Conservation (phyloP, 2,797 vertebrate species). For the Manis javanica region DNA sequence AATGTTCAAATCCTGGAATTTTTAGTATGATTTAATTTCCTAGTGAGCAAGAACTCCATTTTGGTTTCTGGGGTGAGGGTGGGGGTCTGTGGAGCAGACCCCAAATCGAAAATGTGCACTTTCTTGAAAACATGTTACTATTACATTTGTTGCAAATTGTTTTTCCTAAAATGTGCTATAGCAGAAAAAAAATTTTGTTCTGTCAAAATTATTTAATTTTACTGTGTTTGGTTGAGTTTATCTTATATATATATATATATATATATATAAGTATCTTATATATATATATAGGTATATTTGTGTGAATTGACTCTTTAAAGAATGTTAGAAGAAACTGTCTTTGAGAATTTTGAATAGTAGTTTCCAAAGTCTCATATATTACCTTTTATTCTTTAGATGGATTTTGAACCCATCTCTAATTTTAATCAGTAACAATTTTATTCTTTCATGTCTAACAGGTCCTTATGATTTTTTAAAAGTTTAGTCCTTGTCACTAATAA, state of each 20-base stretch:
- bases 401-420: not conserved
- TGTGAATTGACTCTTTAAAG: not conserved
- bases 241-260: not conserved
- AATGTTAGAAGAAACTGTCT: not conserved
- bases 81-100: not conserved
- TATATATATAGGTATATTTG: not conserved
- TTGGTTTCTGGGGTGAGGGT: not conserved
- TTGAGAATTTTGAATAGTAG: not conserved
- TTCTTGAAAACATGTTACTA: not conserved
- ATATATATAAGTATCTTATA: too few relatives aligned
- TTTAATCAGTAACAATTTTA: not conserved
- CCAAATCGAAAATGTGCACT: not conserved
- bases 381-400: not conserved
- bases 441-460: not conserved
- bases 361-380: not conserved
- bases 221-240: not conserved
- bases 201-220: not conserved
- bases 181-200: not conserved
- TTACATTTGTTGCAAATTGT: not conserved
- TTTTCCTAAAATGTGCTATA: not conserved
- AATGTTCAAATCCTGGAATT: not conserved
- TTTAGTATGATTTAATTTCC: not conserved
- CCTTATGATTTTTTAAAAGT: not conserved
- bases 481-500: not conserved
- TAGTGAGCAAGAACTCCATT: not conserved